Conservation (phyloP, 37 sponge, comb jelly and placozoan genomes). For the Bolinopsis microptera region DNA sequence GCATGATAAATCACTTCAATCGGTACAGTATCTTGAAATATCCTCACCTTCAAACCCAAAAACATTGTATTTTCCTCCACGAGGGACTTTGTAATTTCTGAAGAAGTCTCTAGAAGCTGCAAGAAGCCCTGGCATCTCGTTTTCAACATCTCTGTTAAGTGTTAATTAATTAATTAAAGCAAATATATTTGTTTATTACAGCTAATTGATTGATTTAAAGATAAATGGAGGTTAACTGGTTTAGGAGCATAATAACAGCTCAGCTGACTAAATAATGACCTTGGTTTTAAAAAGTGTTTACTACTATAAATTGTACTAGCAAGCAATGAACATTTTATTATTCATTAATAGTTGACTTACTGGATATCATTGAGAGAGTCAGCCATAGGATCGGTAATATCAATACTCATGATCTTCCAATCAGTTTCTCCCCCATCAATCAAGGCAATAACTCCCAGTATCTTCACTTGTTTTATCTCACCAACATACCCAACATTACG, state of each 20-base stretch:
- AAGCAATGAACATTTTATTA: too few species aligned
- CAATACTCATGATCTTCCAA: conserved; percentile 94
- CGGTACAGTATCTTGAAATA: too few species aligned
- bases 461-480: conserved; percentile 70
- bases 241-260: too few species aligned
- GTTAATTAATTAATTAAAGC: background rate
- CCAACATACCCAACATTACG: background rate
- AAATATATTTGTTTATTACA: too few species aligned
- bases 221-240: too few species aligned
- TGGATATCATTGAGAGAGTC: conserved; percentile 77
- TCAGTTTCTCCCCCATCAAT: conserved; percentile 98
- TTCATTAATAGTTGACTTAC: too few species aligned
- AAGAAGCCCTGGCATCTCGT: conserved; percentile 86
- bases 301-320: too few species aligned
- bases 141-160: conserved; percentile 77
- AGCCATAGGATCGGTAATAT: conserved; percentile 88
- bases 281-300: too few species aligned
- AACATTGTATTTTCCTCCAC: background rate
- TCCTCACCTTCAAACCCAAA: background rate
- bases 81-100: conserved; percentile 78
- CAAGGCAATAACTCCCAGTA: conserved; percentile 87
- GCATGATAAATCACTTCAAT: too few species aligned
- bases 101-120: conserved; percentile 84
- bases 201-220: too few species aligned
- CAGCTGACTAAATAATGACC: too few species aligned